Evolutionary conservation across 1,140 invertebrate genomes (phyloP).

Genomic region (Bacillus rossius): DNA sequence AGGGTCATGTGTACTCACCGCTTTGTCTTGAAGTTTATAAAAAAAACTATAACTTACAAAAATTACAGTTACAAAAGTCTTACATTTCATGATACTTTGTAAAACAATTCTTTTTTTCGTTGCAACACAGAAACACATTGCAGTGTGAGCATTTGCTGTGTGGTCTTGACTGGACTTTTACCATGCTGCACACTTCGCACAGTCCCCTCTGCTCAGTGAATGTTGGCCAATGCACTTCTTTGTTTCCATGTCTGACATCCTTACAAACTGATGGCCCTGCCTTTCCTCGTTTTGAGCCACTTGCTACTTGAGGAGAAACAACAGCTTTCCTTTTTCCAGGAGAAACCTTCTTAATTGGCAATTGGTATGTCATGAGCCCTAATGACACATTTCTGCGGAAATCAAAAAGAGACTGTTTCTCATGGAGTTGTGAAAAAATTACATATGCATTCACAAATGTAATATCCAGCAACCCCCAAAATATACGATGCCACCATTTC

Average conservation of each 20-base stretch:
- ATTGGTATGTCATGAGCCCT: constrained; percentile 28
- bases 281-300: background rate
- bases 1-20: too few species aligned
- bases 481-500: background rate
- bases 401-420: constrained; percentile 9
- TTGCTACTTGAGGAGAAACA: background rate
- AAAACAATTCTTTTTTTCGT: constrained; percentile 38
- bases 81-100: constrained; percentile 30
- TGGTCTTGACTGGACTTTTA: constrained; percentile 35
- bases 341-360: constrained; percentile 15
- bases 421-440: constrained; percentile 12
- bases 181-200: constrained; percentile 36
- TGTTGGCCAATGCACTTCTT: constrained; percentile 34
- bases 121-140: constrained; percentile 34
- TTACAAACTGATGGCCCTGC: constrained; percentile 31
- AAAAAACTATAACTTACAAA: too few species aligned
- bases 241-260: constrained; percentile 35
- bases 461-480: constrained; percentile 14
- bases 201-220: constrained; percentile 33
- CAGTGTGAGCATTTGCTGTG: constrained; percentile 33
- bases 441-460: constrained; percentile 4
- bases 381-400: constrained; percentile 23
- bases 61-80: too few species aligned
- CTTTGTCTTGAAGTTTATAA: too few species aligned
- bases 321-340: background rate